A percentile compares a stretch with the other conserved stretches of the same genome.
phyloP scores from a whole-genome alignment of 1,140 invertebrate genomes.

The Galleria mellonella region DNA sequence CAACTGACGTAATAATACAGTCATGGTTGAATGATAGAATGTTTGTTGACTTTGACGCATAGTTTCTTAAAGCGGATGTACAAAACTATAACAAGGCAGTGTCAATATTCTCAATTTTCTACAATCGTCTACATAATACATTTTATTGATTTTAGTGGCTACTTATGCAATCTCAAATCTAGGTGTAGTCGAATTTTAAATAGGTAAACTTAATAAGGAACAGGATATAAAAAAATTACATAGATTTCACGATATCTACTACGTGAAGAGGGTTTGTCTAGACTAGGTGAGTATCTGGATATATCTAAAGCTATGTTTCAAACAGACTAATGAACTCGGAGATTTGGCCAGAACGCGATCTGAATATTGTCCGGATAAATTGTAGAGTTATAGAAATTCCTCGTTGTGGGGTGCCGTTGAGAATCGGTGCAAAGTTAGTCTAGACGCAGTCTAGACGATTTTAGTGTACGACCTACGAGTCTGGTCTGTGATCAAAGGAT shows the following conservation, averaged over 20 bases:
- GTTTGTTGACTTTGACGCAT: slow-evolving; percentile 7
- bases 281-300: slow-evolving; percentile 6
- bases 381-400: no score
- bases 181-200: no score
- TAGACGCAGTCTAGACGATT: slow-evolving; percentile 37
- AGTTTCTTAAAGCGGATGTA: slow-evolving; percentile 6
- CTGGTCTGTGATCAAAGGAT: not conserved
- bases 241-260: no score
- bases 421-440: slow-evolving; percentile 24
- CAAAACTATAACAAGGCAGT: no score
- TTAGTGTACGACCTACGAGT: not conserved
- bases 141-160: no score
- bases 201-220: no score
- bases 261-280: slow-evolving; percentile 1
- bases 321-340: not conserved
- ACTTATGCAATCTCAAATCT: no score
- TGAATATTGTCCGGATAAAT: not conserved
- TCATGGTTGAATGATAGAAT: slow-evolving; percentile 9
- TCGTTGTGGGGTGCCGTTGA: not conserved
- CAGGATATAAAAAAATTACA: no score
- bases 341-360: not conserved
- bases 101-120: no score
- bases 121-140: no score
- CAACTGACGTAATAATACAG: slow-evolving; percentile 10
- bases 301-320: slow-evolving; percentile 15